These are phyloP conservation scores for Anarhynchus alexandrinus DNA, from an alignment of 2,113 vertebrate genomes.

Conservation along the genomic window DNA sequence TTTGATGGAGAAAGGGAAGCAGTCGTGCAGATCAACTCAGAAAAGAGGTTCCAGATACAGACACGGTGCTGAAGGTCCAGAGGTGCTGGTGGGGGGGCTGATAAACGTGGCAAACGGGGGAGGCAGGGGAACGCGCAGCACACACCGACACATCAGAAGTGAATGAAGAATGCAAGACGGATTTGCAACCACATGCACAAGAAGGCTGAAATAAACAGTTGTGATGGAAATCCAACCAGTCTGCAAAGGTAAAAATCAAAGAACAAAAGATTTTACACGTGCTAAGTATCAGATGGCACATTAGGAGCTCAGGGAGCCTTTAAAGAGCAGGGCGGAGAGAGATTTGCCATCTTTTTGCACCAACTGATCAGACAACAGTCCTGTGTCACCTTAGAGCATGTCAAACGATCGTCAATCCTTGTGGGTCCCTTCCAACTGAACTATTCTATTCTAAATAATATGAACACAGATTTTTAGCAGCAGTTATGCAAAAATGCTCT, in stretches of 20 bases:
- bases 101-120: rapidly evolving
- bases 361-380: background rate
- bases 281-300: background rate
- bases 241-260: background rate
- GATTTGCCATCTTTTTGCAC: background rate
- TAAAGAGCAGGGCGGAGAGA: background rate
- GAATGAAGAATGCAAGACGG: rapidly evolving
- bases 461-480: background rate
- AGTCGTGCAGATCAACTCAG: background rate
- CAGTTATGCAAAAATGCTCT: rapidly evolving
- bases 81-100: background rate
- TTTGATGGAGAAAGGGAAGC: background rate
- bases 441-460: rapidly evolving
- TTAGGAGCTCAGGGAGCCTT: background rate
- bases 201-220: background rate
- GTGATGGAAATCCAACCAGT: background rate
- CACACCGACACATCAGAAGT: rapidly evolving
- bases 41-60: rapidly evolving
- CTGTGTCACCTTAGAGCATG: background rate
- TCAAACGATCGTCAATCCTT: rapidly evolving
- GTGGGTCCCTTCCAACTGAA: background rate
- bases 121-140: rapidly evolving
- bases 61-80: rapidly evolving
- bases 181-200: rapidly evolving
- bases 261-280: rapidly evolving